Conservation (phyloP, 2,888 invertebrate genomes). For the Dynastes maya region DNA sequence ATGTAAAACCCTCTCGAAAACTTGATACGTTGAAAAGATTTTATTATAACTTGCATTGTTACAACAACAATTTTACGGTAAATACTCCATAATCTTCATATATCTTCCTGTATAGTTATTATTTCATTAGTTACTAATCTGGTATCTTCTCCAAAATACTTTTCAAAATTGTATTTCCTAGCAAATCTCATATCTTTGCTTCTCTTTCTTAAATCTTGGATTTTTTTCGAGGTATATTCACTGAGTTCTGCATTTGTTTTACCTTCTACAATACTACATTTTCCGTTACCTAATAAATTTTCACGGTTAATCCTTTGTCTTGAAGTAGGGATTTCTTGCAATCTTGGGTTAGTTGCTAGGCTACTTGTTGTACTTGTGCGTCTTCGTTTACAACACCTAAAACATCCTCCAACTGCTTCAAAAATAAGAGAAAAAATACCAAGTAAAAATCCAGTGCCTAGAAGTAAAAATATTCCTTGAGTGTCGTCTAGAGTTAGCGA, state of each 20-base stretch:
- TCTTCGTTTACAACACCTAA: constrained; percentile 44
- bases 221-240: background rate
- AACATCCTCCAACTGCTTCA: constrained; percentile 81
- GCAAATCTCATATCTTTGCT: no score
- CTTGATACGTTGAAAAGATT: no score
- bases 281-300: background rate
- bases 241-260: background rate
- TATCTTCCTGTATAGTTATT: no score
- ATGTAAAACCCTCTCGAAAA: no score
- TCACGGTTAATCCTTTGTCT: constrained; percentile 57
- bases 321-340: constrained; percentile 62
- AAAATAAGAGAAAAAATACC: constrained; percentile 77
- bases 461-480: constrained; percentile 86
- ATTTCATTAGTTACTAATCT: no score
- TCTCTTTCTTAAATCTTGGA: no score
- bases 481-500: constrained; percentile 85
- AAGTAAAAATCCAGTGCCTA: constrained; percentile 80
- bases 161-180: no score
- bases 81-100: no score
- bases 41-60: no score
- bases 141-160: no score
- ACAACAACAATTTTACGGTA: no score
- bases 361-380: constrained; percentile 55
- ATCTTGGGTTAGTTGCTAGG: constrained; percentile 65
- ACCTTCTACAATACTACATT: background rate